Evolutionary conservation across 2,888 invertebrate species (phyloP), one percentile per base, ranked within the genome.

Genomic region (Ditylenchus weischeri): DNA sequence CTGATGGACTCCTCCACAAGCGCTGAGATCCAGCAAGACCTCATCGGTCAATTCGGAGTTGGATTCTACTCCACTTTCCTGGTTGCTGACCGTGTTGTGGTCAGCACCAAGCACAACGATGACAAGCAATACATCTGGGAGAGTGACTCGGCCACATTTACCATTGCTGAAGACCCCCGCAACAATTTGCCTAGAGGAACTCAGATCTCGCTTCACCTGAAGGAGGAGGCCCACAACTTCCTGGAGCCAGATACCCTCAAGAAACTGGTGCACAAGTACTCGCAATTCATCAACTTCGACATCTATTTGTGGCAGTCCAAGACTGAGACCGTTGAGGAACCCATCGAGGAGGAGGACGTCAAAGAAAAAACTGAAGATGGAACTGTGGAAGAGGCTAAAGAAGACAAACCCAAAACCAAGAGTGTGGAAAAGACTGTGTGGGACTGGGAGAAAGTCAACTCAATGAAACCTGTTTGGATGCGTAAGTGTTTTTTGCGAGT

Each of bases 211-310:
- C 86, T 98, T 77, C 89, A 92, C 83, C 86, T 98, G 85, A 98
- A 99, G 86, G 92, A 96, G 78, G 98, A 98, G 87, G 94, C 96
- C 35, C 88, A 89, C 75, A 96, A 96, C 86, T 98, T 91, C 87
- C 86, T 96, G 81, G 94, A 98, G 85, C 88, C 90, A 74, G 90
- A 91, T 82, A 93, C 93, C 0, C 88, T 98, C 76, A 90, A 90
- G 80, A 89, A 89, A 78, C 87, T 98, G 69, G 90, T 99, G 72
- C 91, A 90, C 86, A 98, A 96, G 85, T 99, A 98, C 86, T 94
- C 94, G 7, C 96, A 99, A 87, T 98, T 99, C 86, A 99, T 99
- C 84, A 98, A 95, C 86, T 99, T 98, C 88, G 92, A 93, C 70
- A 98, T 99, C 84, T 90, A 90, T 85, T 86, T 98, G 84, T 98